These are phyloP conservation scores for Plutomurus gul DNA, from an alignment of 1,140 invertebrate genomes.

Conservation along the genomic window DNA sequence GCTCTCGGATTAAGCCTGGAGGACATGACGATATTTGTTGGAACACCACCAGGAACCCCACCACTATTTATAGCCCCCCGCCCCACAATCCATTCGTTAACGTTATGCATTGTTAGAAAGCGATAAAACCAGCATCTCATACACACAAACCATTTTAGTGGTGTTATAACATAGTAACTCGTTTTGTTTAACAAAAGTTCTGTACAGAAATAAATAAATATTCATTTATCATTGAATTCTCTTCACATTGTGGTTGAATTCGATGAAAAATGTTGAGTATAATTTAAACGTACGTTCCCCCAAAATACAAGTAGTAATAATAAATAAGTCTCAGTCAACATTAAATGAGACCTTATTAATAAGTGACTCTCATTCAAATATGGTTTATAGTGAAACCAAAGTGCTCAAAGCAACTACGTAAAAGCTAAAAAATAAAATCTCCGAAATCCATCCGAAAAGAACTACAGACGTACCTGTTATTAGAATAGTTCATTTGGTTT, in stretches of 20 bases:
- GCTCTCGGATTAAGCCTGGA: conserved; percentile 85
- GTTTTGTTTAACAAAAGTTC: too few relatives aligned
- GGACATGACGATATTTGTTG: conserved; percentile 58
- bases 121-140: background rate
- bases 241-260: too few relatives aligned
- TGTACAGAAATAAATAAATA: too few relatives aligned
- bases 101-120: conserved; percentile 22
- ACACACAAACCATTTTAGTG: conserved; percentile 3
- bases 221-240: too few relatives aligned
- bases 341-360: too few relatives aligned
- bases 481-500: conserved; percentile 12
- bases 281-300: too few relatives aligned
- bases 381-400: background rate
- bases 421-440: background rate
- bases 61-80: conserved; percentile 35
- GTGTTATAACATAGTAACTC: background rate
- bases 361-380: too few relatives aligned
- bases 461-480: conserved; percentile 11
- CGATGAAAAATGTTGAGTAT: too few relatives aligned
- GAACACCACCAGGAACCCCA: conserved; percentile 43
- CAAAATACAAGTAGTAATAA: too few relatives aligned
- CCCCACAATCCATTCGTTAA: conserved; percentile 35
- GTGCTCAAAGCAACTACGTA: background rate
- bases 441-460: too few relatives aligned
- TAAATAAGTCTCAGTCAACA: too few relatives aligned